phyloP scores from a whole-genome alignment of 2,113 vertebrate genomes.

The Toxostoma redivivum region DNA sequence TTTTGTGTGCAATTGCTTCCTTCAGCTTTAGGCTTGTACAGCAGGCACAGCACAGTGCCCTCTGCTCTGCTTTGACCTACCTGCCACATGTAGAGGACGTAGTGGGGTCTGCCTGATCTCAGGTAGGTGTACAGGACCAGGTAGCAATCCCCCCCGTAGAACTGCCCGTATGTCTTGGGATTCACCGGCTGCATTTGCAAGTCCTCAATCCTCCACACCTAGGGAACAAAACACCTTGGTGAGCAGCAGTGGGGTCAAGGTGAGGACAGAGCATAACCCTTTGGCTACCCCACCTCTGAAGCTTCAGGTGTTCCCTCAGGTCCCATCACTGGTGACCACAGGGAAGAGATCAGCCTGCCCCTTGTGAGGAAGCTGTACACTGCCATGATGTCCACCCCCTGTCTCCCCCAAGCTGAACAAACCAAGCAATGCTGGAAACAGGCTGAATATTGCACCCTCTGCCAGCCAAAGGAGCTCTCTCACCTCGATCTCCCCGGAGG shows the following conservation, averaged over 20 bases:
- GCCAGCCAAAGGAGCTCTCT: background rate
- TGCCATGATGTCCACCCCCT: background rate
- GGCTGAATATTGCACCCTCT: background rate
- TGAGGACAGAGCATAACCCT: background rate
- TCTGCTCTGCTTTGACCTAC: slow-evolving; percentile 57
- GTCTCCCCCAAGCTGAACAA: background rate
- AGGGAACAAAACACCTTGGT: background rate
- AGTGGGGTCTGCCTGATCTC: slow-evolving; percentile 72
- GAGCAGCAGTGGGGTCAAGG: background rate
- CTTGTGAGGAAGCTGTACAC: background rate
- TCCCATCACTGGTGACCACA: background rate
- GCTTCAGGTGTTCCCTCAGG: background rate
- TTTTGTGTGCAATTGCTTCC: background rate
- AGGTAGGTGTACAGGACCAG: slow-evolving; percentile 86
- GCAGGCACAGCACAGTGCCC: background rate
- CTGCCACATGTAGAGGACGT: slow-evolving; percentile 92
- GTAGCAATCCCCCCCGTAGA: slow-evolving; percentile 91
- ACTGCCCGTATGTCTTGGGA: slow-evolving; percentile 79
- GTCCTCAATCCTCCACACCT: slow-evolving; percentile 91
- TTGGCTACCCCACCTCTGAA: background rate
- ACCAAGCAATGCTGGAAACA: background rate
- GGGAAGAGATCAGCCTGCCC: background rate
- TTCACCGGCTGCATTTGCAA: slow-evolving; percentile 79
- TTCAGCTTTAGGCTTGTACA: background rate
- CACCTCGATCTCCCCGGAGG: slow-evolving; percentile 82